These are phyloP conservation scores for Syrista parreyssii DNA, from an alignment of 2,888 invertebrate genomes.

Conservation along the genomic window DNA sequence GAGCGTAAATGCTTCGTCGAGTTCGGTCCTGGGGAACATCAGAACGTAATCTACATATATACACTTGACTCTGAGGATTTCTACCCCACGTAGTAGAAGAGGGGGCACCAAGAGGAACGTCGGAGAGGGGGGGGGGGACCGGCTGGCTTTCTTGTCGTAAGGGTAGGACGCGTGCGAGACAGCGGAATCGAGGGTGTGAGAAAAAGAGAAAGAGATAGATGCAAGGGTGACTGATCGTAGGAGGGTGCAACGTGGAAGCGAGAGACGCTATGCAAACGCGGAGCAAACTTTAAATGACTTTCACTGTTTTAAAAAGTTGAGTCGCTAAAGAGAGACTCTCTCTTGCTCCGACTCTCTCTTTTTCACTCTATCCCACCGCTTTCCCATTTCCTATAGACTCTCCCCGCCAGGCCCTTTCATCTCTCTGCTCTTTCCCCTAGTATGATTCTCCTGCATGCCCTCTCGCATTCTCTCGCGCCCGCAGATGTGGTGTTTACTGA, in stretches of 20 bases:
- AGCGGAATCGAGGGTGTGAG: conserved; percentile 14
- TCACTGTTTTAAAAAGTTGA: conserved; percentile 57
- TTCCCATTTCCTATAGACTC: not conserved
- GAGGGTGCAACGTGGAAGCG: conserved; percentile 15
- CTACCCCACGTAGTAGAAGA: conserved; percentile 1
- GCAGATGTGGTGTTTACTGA: conserved; percentile 50
- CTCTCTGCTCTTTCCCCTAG: conserved; percentile 23
- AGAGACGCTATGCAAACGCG: conserved; percentile 17
- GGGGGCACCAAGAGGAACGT: conserved; percentile 8
- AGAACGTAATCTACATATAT: conserved; percentile 20
- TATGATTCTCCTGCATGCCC: conserved; percentile 12
- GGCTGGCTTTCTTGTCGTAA: too few species aligned
- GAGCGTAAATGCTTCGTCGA: conserved; percentile 21
- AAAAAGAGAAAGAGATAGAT: conserved; percentile 6
- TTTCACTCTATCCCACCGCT: conserved; percentile 14
- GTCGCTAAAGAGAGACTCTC: conserved; percentile 47
- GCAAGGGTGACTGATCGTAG: not conserved
- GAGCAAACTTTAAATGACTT: conserved; percentile 58
- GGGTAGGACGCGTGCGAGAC: not conserved
- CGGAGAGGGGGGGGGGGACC: too few species aligned
- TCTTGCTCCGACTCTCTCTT: conserved; percentile 9
- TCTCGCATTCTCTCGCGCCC: conserved; percentile 40
- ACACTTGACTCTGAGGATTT: conserved; percentile 8
- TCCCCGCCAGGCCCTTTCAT: conserved; percentile 5
- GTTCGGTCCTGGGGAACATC: conserved; percentile 40